A percentile compares a stretch with the other conserved stretches of the same genome.
Evolutionary conservation across 2,888 invertebrate genomes (phyloP).

Genomic region (Carterocephalus palaemon): DNA sequence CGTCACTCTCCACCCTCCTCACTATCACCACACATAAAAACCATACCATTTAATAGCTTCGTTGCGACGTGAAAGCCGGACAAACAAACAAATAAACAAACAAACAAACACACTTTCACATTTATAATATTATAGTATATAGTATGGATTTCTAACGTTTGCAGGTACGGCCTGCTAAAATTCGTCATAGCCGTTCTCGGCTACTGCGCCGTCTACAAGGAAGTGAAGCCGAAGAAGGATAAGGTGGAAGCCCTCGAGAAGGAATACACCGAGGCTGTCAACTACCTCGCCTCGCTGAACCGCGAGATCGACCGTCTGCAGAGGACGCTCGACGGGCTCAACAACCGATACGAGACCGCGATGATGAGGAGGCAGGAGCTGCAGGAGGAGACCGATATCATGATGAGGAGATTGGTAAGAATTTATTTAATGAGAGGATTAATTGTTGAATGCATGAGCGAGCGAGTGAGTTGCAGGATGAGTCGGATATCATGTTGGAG

Average conservation of each 20-base stretch:
- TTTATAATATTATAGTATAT: background rate
- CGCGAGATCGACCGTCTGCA: slow-evolving; percentile 86
- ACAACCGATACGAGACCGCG: slow-evolving; percentile 86
- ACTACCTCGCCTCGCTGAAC: slow-evolving; percentile 84
- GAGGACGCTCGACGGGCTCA: slow-evolving; percentile 82
- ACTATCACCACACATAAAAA: too few species aligned
- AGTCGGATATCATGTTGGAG: too few species aligned
- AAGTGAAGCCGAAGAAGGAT: slow-evolving; percentile 92
- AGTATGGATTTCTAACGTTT: background rate
- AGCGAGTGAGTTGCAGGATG: too few species aligned
- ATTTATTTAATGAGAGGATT: too few species aligned
- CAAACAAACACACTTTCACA: too few species aligned
- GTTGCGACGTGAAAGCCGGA: too few species aligned
- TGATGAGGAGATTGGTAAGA: slow-evolving; percentile 87
- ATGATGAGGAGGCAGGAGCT: slow-evolving; percentile 83
- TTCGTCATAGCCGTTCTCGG: slow-evolving; percentile 92
- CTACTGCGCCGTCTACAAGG: slow-evolving; percentile 92
- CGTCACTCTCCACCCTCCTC: too few species aligned
- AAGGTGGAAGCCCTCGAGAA: slow-evolving; percentile 87
- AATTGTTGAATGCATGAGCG: too few species aligned
- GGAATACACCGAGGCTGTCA: slow-evolving; percentile 80
- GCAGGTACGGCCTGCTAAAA: slow-evolving; percentile 85
- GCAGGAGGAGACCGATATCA: slow-evolving; percentile 89
- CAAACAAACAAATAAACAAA: too few species aligned
- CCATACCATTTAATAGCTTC: too few species aligned